Percentiles rank a stretch among this genome's conserved stretches.
Conservation (phyloP, 1,140 invertebrate species). For the Chironomus striatipennis region DNA sequence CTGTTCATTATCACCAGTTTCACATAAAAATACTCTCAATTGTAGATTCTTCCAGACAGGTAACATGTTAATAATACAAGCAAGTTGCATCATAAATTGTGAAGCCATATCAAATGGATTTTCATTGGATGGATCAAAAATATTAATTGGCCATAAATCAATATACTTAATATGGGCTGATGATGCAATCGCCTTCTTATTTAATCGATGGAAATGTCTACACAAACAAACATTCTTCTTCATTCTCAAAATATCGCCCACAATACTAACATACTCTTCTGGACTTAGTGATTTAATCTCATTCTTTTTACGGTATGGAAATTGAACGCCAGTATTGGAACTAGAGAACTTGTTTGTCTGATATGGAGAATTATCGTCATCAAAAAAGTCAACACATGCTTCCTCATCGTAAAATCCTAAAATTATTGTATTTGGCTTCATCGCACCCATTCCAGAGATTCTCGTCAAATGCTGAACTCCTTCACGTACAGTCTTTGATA, state of each 20-base stretch:
- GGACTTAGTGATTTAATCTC: constrained; percentile 36
- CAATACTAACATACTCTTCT: constrained; percentile 80
- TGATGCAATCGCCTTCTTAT: constrained; percentile 62
- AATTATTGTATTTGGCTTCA: constrained; percentile 97
- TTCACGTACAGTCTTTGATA: constrained; percentile 73
- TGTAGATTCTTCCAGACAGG: constrained; percentile 70
- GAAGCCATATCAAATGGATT: constrained; percentile 78
- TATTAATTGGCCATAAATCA: constrained; percentile 95
- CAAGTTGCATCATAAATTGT: constrained; percentile 92
- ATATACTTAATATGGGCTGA: constrained; percentile 67
- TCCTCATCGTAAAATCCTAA: constrained; percentile 81
- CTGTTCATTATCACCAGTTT: constrained; percentile 42
- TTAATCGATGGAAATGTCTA: constrained; percentile 78
- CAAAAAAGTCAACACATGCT: constrained; percentile 64
- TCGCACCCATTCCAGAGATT: constrained; percentile 90
- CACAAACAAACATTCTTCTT: constrained; percentile 93
- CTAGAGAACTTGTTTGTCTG: constrained; percentile 40
- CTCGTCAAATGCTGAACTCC: constrained; percentile 89
- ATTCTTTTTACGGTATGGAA: constrained; percentile 40
- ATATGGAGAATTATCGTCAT: constrained; percentile 43
- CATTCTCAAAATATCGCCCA: constrained; percentile 78
- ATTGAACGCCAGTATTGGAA: constrained; percentile 30
- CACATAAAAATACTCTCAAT: constrained; percentile 77
- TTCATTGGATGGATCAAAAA: constrained; percentile 65
- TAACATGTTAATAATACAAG: constrained; percentile 94